These are phyloP conservation scores for Pygoscelis adeliae DNA, from an alignment of 2,113 vertebrate genomes.

Conservation along the genomic window DNA sequence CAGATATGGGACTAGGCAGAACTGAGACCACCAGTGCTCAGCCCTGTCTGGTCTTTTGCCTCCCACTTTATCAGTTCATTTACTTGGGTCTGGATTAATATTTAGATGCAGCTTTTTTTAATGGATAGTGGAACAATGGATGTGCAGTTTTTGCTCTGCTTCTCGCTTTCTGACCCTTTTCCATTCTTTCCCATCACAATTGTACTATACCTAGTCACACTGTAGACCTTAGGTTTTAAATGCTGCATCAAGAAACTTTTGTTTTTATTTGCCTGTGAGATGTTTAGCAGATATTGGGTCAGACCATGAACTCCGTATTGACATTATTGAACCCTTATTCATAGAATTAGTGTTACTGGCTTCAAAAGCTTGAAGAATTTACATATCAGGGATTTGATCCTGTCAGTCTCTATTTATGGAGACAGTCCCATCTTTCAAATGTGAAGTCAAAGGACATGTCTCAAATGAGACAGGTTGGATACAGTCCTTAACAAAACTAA, in stretches of 20 bases:
- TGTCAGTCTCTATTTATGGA: background rate
- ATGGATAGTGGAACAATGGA: background rate
- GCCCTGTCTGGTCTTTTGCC: background rate
- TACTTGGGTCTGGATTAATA: background rate
- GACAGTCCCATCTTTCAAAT: background rate
- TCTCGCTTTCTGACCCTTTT: background rate
- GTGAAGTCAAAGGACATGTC: background rate
- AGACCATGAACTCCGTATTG: background rate
- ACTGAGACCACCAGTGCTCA: background rate
- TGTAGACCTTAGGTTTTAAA: background rate
- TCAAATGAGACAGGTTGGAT: background rate
- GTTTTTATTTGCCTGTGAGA: background rate
- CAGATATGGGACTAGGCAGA: background rate
- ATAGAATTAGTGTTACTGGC: background rate
- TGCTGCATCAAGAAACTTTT: background rate
- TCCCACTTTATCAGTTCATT: background rate
- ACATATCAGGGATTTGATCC: background rate
- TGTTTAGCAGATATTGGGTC: background rate
- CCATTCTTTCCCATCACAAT: background rate
- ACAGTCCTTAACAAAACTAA: background rate
- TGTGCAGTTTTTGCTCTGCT: background rate
- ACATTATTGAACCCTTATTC: background rate
- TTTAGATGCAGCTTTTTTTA: background rate
- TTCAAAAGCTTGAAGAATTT: background rate
- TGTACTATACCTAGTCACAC: background rate